Percentiles rank a stretch among this genome's conserved stretches.
Evolutionary conservation across 2,888 invertebrate genomes (phyloP).

Genomic region (Noctua comes): DNA sequence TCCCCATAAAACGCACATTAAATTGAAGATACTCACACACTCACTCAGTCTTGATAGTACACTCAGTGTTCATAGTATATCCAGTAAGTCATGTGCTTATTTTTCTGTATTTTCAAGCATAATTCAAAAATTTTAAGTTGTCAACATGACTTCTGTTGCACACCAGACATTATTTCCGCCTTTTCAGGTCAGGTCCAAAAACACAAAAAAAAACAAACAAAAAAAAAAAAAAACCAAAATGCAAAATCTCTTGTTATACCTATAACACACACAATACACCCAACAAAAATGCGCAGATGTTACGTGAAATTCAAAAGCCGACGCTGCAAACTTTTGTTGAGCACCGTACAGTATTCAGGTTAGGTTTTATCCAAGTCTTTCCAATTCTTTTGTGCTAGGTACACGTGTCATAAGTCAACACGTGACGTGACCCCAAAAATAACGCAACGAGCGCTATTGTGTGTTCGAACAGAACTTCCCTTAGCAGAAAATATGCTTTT

Average conservation of each 20-base stretch:
- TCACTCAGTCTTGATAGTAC: neutral
- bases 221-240: too few relatives aligned
- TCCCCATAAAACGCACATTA: neutral
- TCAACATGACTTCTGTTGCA: neutral
- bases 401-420: constrained; percentile 52
- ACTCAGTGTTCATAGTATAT: neutral
- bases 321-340: constrained; percentile 34
- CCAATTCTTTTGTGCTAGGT: constrained; percentile 43
- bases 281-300: constrained; percentile 3
- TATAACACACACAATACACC: neutral
- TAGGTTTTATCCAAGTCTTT: constrained; percentile 42
- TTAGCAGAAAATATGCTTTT: constrained; percentile 52
- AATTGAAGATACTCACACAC: neutral
- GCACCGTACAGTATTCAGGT: constrained; percentile 21
- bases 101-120: neutral
- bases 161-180: neutral
- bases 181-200: neutral
- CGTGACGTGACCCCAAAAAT: constrained; percentile 57
- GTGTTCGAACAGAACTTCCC: constrained; percentile 49
- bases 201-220: too few relatives aligned
- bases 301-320: constrained; percentile 23
- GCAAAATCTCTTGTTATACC: neutral
- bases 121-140: neutral
- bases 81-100: neutral
- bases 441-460: constrained; percentile 59